Evolutionary conservation across 1,140 invertebrate species (phyloP).

Genomic region (Trichonephila clavata): DNA sequence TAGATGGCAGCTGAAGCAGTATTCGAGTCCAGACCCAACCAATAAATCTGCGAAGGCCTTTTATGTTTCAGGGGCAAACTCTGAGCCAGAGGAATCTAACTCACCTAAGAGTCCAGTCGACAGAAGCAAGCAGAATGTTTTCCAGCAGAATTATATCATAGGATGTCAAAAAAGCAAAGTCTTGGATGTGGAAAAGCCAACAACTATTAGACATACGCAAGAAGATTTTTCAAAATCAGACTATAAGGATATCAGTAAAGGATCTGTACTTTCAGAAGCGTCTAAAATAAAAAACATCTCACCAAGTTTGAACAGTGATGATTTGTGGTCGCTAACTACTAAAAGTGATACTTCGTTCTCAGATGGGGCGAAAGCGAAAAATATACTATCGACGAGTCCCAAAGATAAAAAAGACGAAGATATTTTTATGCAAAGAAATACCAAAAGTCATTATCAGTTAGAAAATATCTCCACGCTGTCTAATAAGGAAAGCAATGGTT

Average conservation of each 20-base stretch:
- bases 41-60: not conserved
- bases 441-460: not conserved
- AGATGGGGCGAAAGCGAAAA: not conserved
- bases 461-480: not conserved
- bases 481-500: not conserved
- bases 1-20: not conserved
- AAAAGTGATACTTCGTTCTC: not conserved
- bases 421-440: not conserved
- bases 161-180: not conserved
- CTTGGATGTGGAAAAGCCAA: not conserved
- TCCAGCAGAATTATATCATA: not conserved
- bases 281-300: not conserved
- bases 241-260: not conserved
- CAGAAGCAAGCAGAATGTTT: not conserved
- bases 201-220: not conserved
- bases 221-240: not conserved
- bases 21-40: not conserved
- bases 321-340: too few species aligned
- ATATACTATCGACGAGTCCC: not conserved
- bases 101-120: not conserved
- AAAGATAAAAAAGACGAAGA: not conserved
- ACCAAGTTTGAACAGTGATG: not conserved
- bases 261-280: not conserved
- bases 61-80: not conserved
- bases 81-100: not conserved